A percentile compares a stretch with the other conserved stretches of the same genome.
Conservation (phyloP, 2,888 invertebrate genomes). For the Meteorus cinctellus region DNA sequence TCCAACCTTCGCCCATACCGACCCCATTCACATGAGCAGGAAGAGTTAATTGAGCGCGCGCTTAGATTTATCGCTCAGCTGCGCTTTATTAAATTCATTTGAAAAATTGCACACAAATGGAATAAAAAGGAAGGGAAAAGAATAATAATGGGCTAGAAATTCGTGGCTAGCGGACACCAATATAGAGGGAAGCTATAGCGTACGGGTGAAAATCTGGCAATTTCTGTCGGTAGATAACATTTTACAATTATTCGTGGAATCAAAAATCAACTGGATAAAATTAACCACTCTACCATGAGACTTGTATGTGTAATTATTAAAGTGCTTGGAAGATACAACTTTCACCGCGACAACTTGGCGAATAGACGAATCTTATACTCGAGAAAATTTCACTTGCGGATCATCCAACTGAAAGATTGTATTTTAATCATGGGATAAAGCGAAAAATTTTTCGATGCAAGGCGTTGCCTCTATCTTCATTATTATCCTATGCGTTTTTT, state of each 20-base stretch:
- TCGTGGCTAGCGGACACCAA: neutral
- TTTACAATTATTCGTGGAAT: neutral
- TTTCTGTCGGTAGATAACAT: neutral
- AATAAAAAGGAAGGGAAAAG: neutral
- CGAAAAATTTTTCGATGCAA: too few species aligned
- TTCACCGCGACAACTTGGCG: too few species aligned
- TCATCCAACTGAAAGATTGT: too few species aligned
- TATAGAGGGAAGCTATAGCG: neutral
- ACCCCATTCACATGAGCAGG: conserved; percentile 39
- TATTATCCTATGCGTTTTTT: too few species aligned
- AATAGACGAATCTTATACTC: too few species aligned
- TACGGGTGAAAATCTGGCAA: neutral
- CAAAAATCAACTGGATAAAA: neutral
- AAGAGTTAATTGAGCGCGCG: conserved; percentile 61
- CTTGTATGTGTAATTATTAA: neutral
- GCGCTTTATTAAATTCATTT: conserved; percentile 64
- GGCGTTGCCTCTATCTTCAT: too few species aligned
- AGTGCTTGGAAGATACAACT: too few species aligned
- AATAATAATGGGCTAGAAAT: neutral
- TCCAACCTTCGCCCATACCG: neutral
- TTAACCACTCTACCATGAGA: neutral
- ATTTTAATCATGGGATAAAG: too few species aligned
- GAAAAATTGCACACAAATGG: conserved; percentile 27
- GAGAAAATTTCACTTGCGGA: too few species aligned
- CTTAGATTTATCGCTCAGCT: conserved; percentile 63